phyloP scores from a whole-genome alignment of 2,113 vertebrate species.

The Sinocyclocheilus anophthalmus region DNA sequence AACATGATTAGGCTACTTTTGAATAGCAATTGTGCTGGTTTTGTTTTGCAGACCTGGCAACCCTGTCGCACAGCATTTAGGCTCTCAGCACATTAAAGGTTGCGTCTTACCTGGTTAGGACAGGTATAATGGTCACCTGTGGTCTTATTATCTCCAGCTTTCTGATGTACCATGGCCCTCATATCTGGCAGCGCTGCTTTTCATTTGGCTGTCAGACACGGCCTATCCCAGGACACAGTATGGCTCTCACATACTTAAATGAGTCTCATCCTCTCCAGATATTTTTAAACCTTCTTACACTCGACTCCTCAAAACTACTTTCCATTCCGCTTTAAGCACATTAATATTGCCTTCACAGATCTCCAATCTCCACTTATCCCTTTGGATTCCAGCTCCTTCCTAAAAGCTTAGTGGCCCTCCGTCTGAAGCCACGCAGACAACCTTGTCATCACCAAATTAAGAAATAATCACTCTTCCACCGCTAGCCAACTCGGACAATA shows the following conservation, averaged over 20 bases:
- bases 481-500: slow-evolving; percentile 2
- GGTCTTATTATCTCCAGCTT: slow-evolving; percentile 37
- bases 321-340: slow-evolving; percentile 55
- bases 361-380: slow-evolving; percentile 57
- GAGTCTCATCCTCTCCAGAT: slow-evolving; percentile 55
- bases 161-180: slow-evolving; percentile 4
- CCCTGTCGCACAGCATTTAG: background rate
- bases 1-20: background rate
- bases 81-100: background rate
- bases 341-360: slow-evolving; percentile 60
- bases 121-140: slow-evolving; percentile 30
- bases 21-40: background rate
- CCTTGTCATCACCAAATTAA: slow-evolving; percentile 52
- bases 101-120: background rate
- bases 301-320: slow-evolving; percentile 46
- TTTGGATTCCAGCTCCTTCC: slow-evolving; percentile 46
- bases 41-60: background rate
- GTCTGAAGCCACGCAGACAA: slow-evolving; percentile 45
- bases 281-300: slow-evolving; percentile 54
- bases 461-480: slow-evolving; percentile 44
- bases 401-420: slow-evolving; percentile 46
- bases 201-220: slow-evolving; percentile 42
- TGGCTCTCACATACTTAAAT: slow-evolving; percentile 51
- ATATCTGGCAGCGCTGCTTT: slow-evolving; percentile 17
- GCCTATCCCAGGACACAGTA: slow-evolving; percentile 52